Evolutionary conservation across 2,113 vertebrate species (phyloP), one percentile per base, ranked within the genome.

Genomic region (Pogona vitticeps): DNA sequence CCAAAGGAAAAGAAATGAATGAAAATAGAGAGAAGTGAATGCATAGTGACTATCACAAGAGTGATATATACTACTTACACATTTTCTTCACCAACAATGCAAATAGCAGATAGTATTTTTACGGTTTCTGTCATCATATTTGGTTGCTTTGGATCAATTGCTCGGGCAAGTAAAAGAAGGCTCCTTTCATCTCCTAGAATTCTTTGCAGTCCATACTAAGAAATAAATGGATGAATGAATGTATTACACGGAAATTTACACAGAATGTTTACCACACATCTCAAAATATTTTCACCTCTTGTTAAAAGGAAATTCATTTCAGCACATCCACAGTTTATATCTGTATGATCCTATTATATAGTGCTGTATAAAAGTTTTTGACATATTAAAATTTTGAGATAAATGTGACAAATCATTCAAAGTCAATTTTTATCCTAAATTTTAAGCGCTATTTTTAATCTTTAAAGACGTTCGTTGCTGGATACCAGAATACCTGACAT

Each of bases 71-170:
- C 90, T 94, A 96, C 98, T 98, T 92, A 99, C 98, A 98, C 97
- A 92, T 98, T 99, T 63, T 99, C 99, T 93, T 99, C 99, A 89
- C 97, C 99, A 84, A 99, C 94, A 86, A 99, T 99, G 91, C 98
- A 99, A 94, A 99, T 90, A 28, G 99, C 99, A 79, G 99, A 99
- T 81, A 99, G 97, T 78, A 99, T 98, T 96, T 99, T 99, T 88
- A 99, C 97, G 23, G 97, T 99, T 96, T 99, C 99, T 0, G 98
- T 99, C 99, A 99, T 99, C 98, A 99, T 99, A 91, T 93, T 97
- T 33, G 98, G 96, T 79, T 99, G 99, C 92, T 97, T 99, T 83
- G 98, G 98, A 94, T 99, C 99, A 88, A 99, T 96, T 2, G 98
- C 98, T 94, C 98, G 96, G 38, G 98, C 97, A 91, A 99, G 87